These are phyloP conservation scores for Hipposideros larvatus DNA, from an alignment of 2,797 vertebrate genomes.

Conservation along the genomic window DNA sequence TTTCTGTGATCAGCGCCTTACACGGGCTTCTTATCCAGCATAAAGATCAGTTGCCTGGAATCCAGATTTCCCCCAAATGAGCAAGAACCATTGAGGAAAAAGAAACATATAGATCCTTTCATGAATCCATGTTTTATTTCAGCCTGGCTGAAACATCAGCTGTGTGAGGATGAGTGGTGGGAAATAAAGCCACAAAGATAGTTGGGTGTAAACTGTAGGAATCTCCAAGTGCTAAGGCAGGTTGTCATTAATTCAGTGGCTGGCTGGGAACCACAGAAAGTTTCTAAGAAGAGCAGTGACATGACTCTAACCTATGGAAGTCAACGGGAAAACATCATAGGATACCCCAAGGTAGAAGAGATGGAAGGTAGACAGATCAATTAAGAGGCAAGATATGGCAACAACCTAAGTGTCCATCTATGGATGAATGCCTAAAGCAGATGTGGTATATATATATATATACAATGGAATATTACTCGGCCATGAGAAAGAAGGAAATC, in stretches of 20 bases:
- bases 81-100: conserved; percentile 16
- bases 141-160: not conserved
- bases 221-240: not conserved
- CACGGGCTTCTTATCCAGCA: not conserved
- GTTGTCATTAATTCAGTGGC: not conserved
- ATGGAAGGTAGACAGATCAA: not conserved
- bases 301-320: not conserved
- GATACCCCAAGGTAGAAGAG: not conserved
- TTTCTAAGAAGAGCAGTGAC: not conserved
- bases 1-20: conserved; percentile 39
- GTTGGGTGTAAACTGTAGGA: not conserved
- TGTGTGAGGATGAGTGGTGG: not conserved
- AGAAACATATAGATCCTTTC: not conserved
- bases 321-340: not conserved
- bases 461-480: not conserved
- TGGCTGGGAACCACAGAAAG: not conserved
- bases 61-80: not conserved
- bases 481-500: not conserved
- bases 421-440: not conserved
- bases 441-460: not conserved
- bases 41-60: conserved; percentile 50
- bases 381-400: not conserved
- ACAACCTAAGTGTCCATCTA: not conserved
- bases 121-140: not conserved
- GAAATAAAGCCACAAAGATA: not conserved